Conservation (phyloP, 2,113 vertebrate genomes). For the Cavia aperea region DNA sequence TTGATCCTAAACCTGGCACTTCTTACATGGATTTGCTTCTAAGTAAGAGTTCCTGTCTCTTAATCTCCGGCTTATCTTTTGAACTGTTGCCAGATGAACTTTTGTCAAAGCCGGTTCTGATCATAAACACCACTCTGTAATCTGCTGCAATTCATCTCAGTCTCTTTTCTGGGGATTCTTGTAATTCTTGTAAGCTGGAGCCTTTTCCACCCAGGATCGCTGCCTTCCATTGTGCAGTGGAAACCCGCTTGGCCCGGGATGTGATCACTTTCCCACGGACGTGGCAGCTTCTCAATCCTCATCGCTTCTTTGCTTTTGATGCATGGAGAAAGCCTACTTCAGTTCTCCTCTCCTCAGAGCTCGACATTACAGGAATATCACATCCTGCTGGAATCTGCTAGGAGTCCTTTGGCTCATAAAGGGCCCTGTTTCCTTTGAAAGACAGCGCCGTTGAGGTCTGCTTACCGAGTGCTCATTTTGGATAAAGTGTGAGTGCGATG, state of each 20-base stretch:
- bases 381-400: not conserved
- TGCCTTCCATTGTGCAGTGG: not conserved
- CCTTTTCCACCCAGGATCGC: not conserved
- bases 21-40: not conserved
- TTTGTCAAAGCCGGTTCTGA: conserved; percentile 11
- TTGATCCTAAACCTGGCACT: not conserved
- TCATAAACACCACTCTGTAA: not conserved
- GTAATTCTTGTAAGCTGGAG: not conserved
- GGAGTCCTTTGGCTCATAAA: not conserved
- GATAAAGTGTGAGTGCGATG: not conserved
- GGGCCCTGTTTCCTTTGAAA: not conserved
- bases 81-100: not conserved
- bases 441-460: not conserved
- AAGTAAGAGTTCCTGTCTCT: not conserved
- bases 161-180: not conserved
- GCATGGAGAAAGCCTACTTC: not conserved
- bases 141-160: not conserved
- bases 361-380: not conserved
- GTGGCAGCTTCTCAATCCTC: accelerated
- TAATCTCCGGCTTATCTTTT: not conserved
- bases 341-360: not conserved
- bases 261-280: not conserved
- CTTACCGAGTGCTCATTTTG: not conserved
- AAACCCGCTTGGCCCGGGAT: not conserved
- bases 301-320: not conserved